Base-by-base conservation (phyloP, 1,140 invertebrate species). In the Hormaphis cornu region DNA sequence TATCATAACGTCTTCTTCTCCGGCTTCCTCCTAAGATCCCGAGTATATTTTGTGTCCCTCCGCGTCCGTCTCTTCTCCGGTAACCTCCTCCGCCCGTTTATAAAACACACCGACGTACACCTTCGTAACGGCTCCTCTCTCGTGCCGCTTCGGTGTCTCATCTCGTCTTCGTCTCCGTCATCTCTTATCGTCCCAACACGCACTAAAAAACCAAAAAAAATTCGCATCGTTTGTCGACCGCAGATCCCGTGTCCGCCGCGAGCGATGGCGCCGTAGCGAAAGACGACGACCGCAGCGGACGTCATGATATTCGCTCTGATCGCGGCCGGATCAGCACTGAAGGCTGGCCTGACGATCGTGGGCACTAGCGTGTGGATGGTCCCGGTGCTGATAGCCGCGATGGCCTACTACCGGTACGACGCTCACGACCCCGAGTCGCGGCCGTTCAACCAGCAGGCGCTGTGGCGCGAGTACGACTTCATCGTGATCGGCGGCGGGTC, bases 401-500 rank as follows among this genome's bases (percentile, higher is more conserved):
- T 92, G 4, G 88, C 89, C 0, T 91, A 88, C 73, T 87, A 90
- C 74, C 85, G 87, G 70, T 93, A 92, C 74, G 88, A 89, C 76
- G 83, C 84, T 48, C 80, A 90, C 3, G 90, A 92, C 76, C 90
- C 90, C 0, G 90, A 92, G 78, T 85, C 86, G 1, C 82, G 83
- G 33, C 81, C 85, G 0, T 81, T 86, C 52, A 82, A 89, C 71
- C 77, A 72, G 80, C 79, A 79, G 78, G 71, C 80, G 10, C 75
- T 83, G 28, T 75, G 82, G 50, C 78, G 78, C 0, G 87, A 91
- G 73, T 94, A 93, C 75, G 91, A 94, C 75, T 93, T 93, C 74
- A 82, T 94, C 1, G 82, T 92, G 30, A 82, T 98, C 14, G 95
- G 95, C 3, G 93, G 89, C 2, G 95, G 95, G 2, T 93, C 92